phyloP scores from a whole-genome alignment of 2,113 vertebrate species.

The Gulo gulo region DNA sequence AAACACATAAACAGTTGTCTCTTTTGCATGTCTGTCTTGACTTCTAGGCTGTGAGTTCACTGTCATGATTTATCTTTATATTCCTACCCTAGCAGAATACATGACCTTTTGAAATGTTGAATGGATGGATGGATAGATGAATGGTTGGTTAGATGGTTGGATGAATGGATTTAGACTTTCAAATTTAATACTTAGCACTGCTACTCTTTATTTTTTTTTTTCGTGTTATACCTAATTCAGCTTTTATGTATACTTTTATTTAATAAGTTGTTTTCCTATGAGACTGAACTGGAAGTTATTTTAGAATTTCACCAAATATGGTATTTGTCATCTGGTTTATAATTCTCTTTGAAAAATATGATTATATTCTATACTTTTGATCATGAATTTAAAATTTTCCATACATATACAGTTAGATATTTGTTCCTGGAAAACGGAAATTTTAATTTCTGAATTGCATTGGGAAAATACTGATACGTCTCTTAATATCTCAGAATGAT shows the following conservation, averaged over 20 bases:
- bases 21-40: not conserved
- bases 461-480: not conserved
- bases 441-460: not conserved
- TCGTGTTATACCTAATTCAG: not conserved
- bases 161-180: not conserved
- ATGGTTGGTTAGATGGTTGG: not conserved
- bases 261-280: conserved; percentile 36
- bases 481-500: not conserved
- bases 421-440: conserved; percentile 5
- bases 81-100: not conserved
- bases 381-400: conserved; percentile 45
- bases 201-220: not conserved
- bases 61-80: not conserved
- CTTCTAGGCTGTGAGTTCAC: not conserved
- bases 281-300: not conserved
- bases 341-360: conserved; percentile 19
- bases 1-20: not conserved
- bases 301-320: conserved; percentile 38
- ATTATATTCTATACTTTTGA: conserved; percentile 32
- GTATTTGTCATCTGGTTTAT: conserved; percentile 40
- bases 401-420: not conserved
- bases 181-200: not conserved
- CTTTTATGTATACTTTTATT: conserved; percentile 26
- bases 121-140: not conserved
- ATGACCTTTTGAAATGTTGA: not conserved